Conservation (phyloP, 2,797 vertebrate genomes). For the Phrynocephalus guinanensis region DNA sequence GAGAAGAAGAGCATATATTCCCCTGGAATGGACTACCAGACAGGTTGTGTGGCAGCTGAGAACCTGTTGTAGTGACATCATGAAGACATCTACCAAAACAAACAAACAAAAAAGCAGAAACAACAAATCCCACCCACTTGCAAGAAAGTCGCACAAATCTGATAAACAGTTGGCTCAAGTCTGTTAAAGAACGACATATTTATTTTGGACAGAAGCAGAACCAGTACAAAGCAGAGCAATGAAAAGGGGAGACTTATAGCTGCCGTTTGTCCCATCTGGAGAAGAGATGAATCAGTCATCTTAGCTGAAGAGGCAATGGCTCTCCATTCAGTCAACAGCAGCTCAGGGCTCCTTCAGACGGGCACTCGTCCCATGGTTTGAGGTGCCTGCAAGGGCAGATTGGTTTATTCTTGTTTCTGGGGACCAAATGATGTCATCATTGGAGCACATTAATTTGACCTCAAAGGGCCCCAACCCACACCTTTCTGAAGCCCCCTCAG, state of each 20-base stretch:
- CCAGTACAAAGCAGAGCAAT: constrained; percentile 54
- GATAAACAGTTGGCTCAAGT: background rate
- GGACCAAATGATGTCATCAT: too few species aligned
- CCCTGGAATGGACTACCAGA: background rate
- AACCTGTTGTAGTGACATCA: rapidly evolving
- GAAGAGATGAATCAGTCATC: constrained; percentile 53
- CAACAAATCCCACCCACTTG: constrained; percentile 13
- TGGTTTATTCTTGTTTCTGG: too few species aligned
- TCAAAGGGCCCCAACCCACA: too few species aligned
- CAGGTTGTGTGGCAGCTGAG: background rate
- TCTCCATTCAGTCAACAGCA: constrained; percentile 73
- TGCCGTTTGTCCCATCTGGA: constrained; percentile 68
- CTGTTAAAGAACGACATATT: background rate
- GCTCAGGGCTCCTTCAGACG: background rate
- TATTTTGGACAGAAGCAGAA: constrained; percentile 40
- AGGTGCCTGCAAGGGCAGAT: too few species aligned
- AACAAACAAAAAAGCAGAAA: background rate
- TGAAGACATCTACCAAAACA: background rate
- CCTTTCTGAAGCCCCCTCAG: too few species aligned
- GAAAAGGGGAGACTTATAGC: constrained; percentile 59
- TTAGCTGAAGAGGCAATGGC: constrained; percentile 62
- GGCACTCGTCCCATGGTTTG: too few species aligned
- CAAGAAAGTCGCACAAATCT: constrained; percentile 17
- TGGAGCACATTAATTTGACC: too few species aligned
- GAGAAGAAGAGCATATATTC: background rate